A percentile compares a stretch with the other conserved stretches of the same genome.
phyloP scores from a whole-genome alignment of 2,888 invertebrate species.

The Papilio gigon region DNA sequence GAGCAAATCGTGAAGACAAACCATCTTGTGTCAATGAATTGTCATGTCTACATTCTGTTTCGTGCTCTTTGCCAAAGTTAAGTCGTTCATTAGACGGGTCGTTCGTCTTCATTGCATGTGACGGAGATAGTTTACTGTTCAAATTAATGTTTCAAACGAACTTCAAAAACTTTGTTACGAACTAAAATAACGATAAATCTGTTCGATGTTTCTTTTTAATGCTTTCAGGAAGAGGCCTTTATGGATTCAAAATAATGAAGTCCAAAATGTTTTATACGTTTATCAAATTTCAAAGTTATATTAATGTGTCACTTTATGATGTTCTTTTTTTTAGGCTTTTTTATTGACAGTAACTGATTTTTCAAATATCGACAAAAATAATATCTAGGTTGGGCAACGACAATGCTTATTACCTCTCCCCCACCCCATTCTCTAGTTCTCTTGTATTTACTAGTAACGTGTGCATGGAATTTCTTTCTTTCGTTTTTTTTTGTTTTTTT shows the following conservation, averaged over 20 bases:
- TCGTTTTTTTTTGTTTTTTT: too few species aligned
- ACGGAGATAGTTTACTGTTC: constrained; percentile 72
- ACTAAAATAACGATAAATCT: constrained; percentile 45
- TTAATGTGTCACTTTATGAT: neutral
- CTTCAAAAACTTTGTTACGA: constrained; percentile 53
- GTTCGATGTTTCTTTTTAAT: constrained; percentile 23
- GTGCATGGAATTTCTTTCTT: too few species aligned
- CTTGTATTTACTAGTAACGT: too few species aligned
- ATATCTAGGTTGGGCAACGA: too few species aligned
- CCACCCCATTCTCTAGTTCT: too few species aligned
- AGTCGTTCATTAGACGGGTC: constrained; percentile 75
- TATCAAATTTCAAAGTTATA: neutral
- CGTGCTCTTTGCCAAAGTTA: constrained; percentile 54
- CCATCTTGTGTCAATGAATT: constrained; percentile 1
- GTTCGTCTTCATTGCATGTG: constrained; percentile 79
- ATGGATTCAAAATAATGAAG: constrained; percentile 14
- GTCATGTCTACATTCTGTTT: constrained; percentile 26
- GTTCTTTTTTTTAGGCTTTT: neutral
- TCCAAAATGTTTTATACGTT: constrained; percentile 22
- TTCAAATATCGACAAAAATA: too few species aligned
- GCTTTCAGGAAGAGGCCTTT: constrained; percentile 1
- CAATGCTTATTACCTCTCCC: too few species aligned
- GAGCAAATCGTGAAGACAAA: neutral
- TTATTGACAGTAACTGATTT: too few species aligned
- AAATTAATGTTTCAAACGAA: constrained; percentile 60